A percentile compares a stretch with the other conserved stretches of the same genome.
Evolutionary conservation across 1,140 invertebrate species (phyloP).

Genomic region (Brachystomella parvula): DNA sequence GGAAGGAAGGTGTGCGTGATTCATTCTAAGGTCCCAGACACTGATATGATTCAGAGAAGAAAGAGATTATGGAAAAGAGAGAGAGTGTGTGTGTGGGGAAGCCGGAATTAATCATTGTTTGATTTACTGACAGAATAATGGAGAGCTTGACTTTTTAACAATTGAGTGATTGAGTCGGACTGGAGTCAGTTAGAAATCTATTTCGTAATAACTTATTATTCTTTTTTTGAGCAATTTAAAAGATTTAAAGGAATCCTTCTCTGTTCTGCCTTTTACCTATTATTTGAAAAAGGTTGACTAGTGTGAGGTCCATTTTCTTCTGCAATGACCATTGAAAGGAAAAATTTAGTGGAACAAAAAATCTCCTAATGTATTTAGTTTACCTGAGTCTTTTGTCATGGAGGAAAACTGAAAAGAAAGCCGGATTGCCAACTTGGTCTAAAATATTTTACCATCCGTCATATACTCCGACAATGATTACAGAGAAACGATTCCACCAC

Average conservation of each 20-base stretch:
- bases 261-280: not conserved
- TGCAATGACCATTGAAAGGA: constrained; percentile 12
- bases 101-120: not conserved
- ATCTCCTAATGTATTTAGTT: not conserved
- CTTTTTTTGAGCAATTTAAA: too few species aligned
- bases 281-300: constrained; percentile 6
- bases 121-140: not conserved
- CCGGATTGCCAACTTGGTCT: constrained; percentile 25
- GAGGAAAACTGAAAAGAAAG: not conserved
- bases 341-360: constrained; percentile 1
- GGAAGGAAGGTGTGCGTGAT: not conserved
- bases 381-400: constrained; percentile 4
- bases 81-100: too few species aligned
- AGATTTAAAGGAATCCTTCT: too few species aligned
- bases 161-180: too few species aligned
- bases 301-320: constrained; percentile 16
- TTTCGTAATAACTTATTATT: too few species aligned
- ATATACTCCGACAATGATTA: constrained; percentile 32
- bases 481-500: constrained; percentile 21
- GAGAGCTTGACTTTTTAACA: too few species aligned
- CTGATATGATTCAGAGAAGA: too few species aligned
- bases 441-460: constrained; percentile 29
- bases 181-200: too few species aligned
- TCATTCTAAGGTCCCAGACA: too few species aligned
- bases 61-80: too few species aligned